Evolutionary conservation across 2,888 invertebrate genomes (phyloP), one percentile per base, ranked within the genome.

Genomic region (Onchidella celtica): DNA sequence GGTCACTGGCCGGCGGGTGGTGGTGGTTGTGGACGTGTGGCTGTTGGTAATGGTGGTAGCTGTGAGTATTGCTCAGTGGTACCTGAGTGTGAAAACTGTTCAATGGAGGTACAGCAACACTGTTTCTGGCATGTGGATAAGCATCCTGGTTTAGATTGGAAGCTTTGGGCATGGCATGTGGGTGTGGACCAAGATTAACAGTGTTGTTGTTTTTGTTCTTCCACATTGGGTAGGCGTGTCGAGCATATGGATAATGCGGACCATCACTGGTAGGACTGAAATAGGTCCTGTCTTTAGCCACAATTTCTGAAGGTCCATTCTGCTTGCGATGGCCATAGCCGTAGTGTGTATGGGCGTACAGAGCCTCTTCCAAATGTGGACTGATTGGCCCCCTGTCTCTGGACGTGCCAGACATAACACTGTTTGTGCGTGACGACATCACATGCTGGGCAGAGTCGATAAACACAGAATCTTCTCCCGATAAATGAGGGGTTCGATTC

Each of bases 341-440:
- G 47, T 38, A 38, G 38, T 57, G n/a, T 4, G 76, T 36, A 2
- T 69, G 27, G 3, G 81, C 70, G 65, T 81, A 76, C 36, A 76
- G 24, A 17, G 24, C 61, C 27, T 72, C 81, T 57, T 76, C 75
- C 21, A 63, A 17, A 11, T 24, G 59, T 21, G 81, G 70, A 63
- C 70, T 76, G 63, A 65, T 76, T 2, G 70, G 81, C 1, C 76
- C 81, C 11, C 76, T 47, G 24, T 81, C 75, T 11, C 55, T n/a
- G 1, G 68, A 66, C 21, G 27, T 24, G 2, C 29, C 57, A 11
- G 81, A 75, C 2, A 74, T 17, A 57, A 40, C 69, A 38, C 69
- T 75, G 47, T 32, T 27, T 2, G 40, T 69, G 40, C 65, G 65
- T 24, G 72, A 47, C 14, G 79, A 38, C n/a, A 38, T 9, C 9